Conservation (phyloP, 2,888 invertebrate species). For the Brachyptera putata region DNA sequence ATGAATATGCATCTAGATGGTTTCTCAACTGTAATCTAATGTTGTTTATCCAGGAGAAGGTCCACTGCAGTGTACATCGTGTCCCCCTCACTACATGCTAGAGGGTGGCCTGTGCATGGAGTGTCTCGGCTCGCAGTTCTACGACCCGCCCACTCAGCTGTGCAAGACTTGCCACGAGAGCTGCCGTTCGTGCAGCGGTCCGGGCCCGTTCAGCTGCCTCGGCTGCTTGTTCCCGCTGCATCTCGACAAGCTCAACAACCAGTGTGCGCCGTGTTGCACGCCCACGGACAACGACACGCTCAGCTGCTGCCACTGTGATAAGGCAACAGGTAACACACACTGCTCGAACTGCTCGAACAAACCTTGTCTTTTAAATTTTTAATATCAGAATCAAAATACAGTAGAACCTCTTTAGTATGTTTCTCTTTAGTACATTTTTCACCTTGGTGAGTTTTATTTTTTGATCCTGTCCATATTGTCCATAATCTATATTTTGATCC, state of each 20-base stretch:
- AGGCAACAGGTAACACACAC: slow-evolving; percentile 56
- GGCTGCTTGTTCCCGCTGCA: slow-evolving; percentile 62
- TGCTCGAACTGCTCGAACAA: too few species aligned
- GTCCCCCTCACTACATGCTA: slow-evolving; percentile 66
- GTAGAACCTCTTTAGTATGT: too few species aligned
- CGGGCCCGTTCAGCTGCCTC: slow-evolving; percentile 64
- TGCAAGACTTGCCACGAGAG: slow-evolving; percentile 63
- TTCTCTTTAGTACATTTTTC: too few species aligned
- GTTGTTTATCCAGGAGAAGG: slow-evolving; percentile 55
- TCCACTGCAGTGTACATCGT: slow-evolving; percentile 68
- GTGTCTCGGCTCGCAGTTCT: slow-evolving; percentile 68
- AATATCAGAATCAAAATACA: too few species aligned
- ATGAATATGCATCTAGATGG: too few species aligned
- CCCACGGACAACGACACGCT: slow-evolving; percentile 48
- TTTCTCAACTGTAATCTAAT: too few species aligned
- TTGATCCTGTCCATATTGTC: too few species aligned
- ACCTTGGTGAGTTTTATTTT: too few species aligned
- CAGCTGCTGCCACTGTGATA: slow-evolving; percentile 67
- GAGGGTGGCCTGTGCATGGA: slow-evolving; percentile 72
- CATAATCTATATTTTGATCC: too few species aligned
- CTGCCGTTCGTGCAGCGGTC: slow-evolving; percentile 65
- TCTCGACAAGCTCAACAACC: slow-evolving; percentile 66
- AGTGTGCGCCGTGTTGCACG: slow-evolving; percentile 70
- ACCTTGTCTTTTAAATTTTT: too few species aligned
- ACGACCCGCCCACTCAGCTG: slow-evolving; percentile 62